Evolutionary conservation across 2,113 vertebrate species (phyloP), one percentile per base, ranked within the genome.

Genomic region (Paramisgurnus dabryanus): DNA sequence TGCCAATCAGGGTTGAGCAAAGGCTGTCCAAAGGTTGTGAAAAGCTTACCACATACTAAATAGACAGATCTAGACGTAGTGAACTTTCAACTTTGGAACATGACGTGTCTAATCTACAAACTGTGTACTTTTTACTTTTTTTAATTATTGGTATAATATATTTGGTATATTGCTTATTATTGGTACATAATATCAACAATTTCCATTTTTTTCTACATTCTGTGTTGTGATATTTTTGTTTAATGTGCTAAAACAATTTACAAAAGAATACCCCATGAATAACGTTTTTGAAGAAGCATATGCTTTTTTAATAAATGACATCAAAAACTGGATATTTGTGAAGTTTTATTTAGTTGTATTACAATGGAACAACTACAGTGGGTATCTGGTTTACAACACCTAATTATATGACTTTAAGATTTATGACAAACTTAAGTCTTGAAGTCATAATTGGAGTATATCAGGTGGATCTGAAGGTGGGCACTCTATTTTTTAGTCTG

Each of bases 21-120:
- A 72, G 27, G 45, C 61, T 76, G 80, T 80, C 67, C 86, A 87
- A 85, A 87, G 86, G 84, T 85, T 60, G 34, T 67, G 45, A 49
- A 78, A 58, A 63, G 65, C 65, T 81, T 84, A 79, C 81, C 61
- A 85, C 79, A 79, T 64, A 53, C 41, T 6, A 73, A 57, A 40
- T 41, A 65, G 58, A 63, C 71, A 83, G 49, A 76, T 61, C 55
- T 47, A 75, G 68, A 67, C 27, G 17, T 49, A 9, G 6, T 60
- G 68, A 84, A 78, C 82, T 83, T 85, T 85, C 71, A 63, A 39
- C 82, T 84, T 83, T 72, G 69, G 63, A 74, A 76, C 60, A 40
- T 57, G 15, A 61, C 75, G 63, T 84, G 71, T 78, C 80, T 41
- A 11, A 66, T 82, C 71, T 77, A 66, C 47, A 71, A 65, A 4